Evolutionary conservation across 2,113 vertebrate genomes (phyloP), one percentile per base, ranked within the genome.

Genomic region (Aphyosemion australe): DNA sequence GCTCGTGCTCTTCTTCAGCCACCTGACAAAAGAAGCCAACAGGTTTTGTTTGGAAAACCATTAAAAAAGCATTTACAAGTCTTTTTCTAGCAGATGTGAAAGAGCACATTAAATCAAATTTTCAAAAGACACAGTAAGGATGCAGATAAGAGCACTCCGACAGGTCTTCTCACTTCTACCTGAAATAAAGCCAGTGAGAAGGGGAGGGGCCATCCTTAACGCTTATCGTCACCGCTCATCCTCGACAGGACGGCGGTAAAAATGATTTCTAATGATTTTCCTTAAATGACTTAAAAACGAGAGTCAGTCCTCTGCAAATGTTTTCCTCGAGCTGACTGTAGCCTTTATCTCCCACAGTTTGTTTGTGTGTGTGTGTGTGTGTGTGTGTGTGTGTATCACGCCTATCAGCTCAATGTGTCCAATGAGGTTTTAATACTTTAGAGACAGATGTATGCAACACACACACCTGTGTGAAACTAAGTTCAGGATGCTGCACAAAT

Each of bases 241-340:
- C 69, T 69, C 74, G 60, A 74, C 62, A 84, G 61, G 51, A 74
- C 58, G 8, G 61, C 51, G 13, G 59, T 65, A 74, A 67, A 61
- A 65, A 54, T 60, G 53, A 79, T 41, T 74, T 58, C 52, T 21
- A 67, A 60, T 66, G 65, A 58, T 73, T 74, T 43, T 65, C 47
- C 43, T 74, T 79, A 54, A 78, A 69, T 74, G 72, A 70, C 65
- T 67, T 76, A 32, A 48, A 80, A 53, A 50, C 12, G 12, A 74
- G 18, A 55, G 65, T 41, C 59, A 19, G 58, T 65, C 47, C 45
- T 69, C 3, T 0, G 51, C 47, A 51, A 67, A 67, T 12, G 20
- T 67, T 61, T 57, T 66, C 66, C 34, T 10, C 34, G 34, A 5
- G 7, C n/a, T n/a, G n/a, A n/a, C 37, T 65, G 73, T 73, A 60